Evolutionary conservation across 2,113 vertebrate species (phyloP), one percentile per base, ranked within the genome.

Genomic region (Lethenteron reissneri): DNA sequence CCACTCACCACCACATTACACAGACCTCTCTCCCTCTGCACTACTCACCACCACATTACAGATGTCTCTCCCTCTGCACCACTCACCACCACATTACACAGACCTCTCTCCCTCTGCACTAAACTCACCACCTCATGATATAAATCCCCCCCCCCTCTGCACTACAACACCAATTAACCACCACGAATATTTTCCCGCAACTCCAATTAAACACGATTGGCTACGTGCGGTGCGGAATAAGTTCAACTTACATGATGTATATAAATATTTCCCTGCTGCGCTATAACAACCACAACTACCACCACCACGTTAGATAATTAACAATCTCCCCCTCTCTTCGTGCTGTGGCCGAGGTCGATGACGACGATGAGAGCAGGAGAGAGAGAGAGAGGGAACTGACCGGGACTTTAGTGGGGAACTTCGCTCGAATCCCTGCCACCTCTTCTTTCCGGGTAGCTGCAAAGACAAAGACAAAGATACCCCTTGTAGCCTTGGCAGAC

Each of bases 401-500:
- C 77, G 85, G 88, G 73, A 89, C 79, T 75, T 92, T 92, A 58
- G 85, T 89, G 1, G 90, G 89, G 76, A 90, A 91, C 75, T 92
- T 95, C 11, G 80, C 81, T 57, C 82, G 73, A 77, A 92, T 90
- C 14, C 86, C 84, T 1, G 83, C 82, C 11, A 89, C 88, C 75
- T 92, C 89, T 62, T 85, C 84, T 57, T 81, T 85, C 72, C 89
- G 79, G 2, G 80, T 84, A 14, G 83, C 89, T 95, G 81, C 41
- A 69, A 60, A 59, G 56, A 70, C 68, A 59, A 73, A 57, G 73
- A 72, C 70, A 71, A 58, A 70, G 14, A 25, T 25, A 25, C 41
- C 41, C 41, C 41, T 3, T 41, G 6, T 41, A 41, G 41, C 41
- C 41, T 41, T 41, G 1, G 6, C 41, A 41, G 41, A 41, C 41